Base-by-base conservation (phyloP, 2,113 vertebrate species). In the Apeltes quadracus region DNA sequence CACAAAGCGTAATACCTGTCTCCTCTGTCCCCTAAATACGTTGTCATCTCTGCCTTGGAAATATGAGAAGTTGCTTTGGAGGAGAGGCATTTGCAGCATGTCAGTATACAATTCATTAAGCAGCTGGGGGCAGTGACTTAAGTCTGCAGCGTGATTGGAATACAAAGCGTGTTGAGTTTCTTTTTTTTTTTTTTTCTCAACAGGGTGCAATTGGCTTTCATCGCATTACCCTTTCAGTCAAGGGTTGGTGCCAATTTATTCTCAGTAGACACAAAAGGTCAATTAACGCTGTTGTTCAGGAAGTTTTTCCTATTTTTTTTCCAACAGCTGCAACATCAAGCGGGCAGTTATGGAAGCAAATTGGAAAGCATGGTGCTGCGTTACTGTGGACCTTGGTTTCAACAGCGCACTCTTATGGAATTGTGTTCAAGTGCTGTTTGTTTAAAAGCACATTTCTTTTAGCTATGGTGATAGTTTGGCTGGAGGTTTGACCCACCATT, bases 201-300 rank as follows among this genome's bases (percentile, higher is more conserved):
- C 70, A 44, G 66, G 56, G 61, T 73, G 68, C 76, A 83, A 83
- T 79, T 84, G 86, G 68, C 69, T 86, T 85, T 85, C 78, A 87
- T 61, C 51, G 67, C 67, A n/a, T 36, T 85, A 80, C 73, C 86
- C 86, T 88, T 89, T 91, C 81, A 76, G 71, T 85, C 73, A 51
- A 82, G 70, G 73, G 71, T 80, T 74, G 61, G 41, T 78, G 81
- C 81, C 89, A 89, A 72, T 86, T 78, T 83, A 72, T 80, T 83
- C 79, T 78, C 73, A 51, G 65, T 44, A 46, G 83, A 78, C 69
- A 64, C 75, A 73, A 90, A 90, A 90, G 81, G 83, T 87, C 86
- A 91, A 73, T 83, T 82, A 71, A 76, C 57, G 22, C 34, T 63
- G 73, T 83, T 85, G 51, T 66, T 84, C 43, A 20, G 68, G 46